These are phyloP conservation scores for fruit fly (Drosophila melanogaster) DNA, from an alignment of 1,140 invertebrate genomes.

Conservation along the genomic window Release_6_plus_ISO1_MT NT_037436.4:18072501-18073000, in stretches of 20 bases:
- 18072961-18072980: background rate
- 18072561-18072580: too few species aligned
- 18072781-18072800: background rate
- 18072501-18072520: too few species aligned
- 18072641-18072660: slow-evolving; percentile 4
- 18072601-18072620: too few species aligned
- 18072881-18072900: background rate
- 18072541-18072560: too few species aligned
- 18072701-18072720: background rate
- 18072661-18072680: slow-evolving; percentile 1
- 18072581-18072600: too few species aligned
- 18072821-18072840: background rate
- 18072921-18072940: background rate
- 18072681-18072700: background rate
- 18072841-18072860: background rate
- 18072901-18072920: background rate
- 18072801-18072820: background rate
- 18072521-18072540: too few species aligned
- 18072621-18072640: background rate
- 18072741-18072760: slow-evolving; percentile 4
- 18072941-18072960: background rate
- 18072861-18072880: background rate
- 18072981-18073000: background rate
- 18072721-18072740: background rate
- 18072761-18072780: background rate